Percentiles rank a stretch among this genome's conserved stretches.
These are phyloP conservation scores for Pseudotriccus pelzelni DNA, from an alignment of 2,797 vertebrate species.

Conservation along the genomic window DNA sequence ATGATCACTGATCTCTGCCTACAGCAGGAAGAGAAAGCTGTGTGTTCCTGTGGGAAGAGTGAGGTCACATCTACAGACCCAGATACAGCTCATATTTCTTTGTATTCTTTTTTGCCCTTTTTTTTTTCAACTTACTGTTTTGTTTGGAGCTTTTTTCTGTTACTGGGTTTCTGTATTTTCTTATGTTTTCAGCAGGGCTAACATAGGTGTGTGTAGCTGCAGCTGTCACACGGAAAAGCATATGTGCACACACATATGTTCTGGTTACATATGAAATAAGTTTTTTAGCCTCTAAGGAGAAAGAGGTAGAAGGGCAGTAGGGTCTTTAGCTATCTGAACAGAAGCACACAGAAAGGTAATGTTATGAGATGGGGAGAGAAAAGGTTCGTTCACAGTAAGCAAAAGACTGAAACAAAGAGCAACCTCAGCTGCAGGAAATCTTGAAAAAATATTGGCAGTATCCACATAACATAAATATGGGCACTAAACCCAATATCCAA, in stretches of 20 bases:
- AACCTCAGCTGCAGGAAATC: background rate
- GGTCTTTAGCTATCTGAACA: background rate
- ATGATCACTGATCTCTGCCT: background rate
- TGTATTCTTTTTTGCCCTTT: background rate
- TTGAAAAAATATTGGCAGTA: background rate
- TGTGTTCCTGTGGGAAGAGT: background rate
- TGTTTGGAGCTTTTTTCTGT: background rate
- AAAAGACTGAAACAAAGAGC: background rate
- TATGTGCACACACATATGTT: background rate
- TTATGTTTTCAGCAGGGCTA: background rate
- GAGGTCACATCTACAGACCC: background rate
- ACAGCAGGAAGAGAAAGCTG: background rate
- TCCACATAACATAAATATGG: background rate
- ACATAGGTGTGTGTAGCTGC: background rate
- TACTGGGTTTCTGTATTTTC: background rate
- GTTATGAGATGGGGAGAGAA: background rate
- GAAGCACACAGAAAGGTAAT: background rate
- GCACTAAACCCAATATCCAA: background rate
- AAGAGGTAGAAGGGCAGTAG: background rate
- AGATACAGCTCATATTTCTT: conserved; percentile 31
- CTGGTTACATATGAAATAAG: background rate
- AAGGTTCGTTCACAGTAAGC: background rate
- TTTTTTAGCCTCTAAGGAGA: background rate
- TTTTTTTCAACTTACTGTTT: background rate
- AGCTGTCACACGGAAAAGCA: background rate